Evolutionary conservation across 2,113 vertebrate species (phyloP).

Genomic region (Phalacrocorax pelagicus): DNA sequence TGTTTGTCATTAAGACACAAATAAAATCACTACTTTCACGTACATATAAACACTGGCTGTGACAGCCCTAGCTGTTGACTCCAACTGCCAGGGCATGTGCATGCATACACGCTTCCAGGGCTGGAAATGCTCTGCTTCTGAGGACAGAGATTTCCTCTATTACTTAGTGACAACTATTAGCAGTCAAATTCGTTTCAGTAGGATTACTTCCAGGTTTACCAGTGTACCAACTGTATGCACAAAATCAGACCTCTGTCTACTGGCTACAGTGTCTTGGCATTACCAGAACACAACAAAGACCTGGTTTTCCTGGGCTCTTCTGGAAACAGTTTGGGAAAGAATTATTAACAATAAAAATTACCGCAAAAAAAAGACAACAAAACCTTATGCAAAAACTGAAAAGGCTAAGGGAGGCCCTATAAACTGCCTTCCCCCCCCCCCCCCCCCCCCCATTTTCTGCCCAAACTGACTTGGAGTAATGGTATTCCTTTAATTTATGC

Average conservation of each 20-base stretch:
- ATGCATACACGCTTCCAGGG: neutral
- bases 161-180: neutral
- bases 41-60: neutral
- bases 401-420: neutral
- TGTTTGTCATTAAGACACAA: neutral
- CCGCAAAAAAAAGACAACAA: neutral
- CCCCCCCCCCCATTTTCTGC: neutral
- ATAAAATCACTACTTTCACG: neutral
- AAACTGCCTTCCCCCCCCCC: neutral
- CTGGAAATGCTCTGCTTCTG: neutral
- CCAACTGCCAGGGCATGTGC: neutral
- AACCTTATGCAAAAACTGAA: neutral
- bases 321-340: neutral
- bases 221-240: neutral
- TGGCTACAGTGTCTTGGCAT: neutral
- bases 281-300: neutral
- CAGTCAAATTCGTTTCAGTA: neutral
- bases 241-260: neutral
- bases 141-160: neutral
- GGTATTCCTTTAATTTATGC: slow-evolving; percentile 2
- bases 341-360: neutral
- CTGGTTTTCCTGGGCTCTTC: neutral
- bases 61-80: neutral
- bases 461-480: neutral
- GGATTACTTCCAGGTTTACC: neutral